Evolutionary conservation across 64 coral and sea anemone species (phyloP).

Genomic region (Porites lutea): DNA sequence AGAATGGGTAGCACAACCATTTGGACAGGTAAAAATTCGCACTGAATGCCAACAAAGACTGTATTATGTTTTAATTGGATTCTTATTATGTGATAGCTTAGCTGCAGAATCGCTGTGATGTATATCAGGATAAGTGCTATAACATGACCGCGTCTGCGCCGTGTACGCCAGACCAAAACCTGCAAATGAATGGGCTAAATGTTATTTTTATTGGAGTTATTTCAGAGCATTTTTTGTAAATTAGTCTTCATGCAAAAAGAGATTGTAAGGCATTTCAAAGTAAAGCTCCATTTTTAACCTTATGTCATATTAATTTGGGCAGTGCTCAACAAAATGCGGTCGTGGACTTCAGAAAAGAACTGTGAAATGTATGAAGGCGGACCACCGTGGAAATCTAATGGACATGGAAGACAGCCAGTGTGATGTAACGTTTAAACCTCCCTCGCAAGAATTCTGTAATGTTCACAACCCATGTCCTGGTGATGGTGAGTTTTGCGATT

Average conservation of each 20-base stretch:
- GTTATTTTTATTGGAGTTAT: too few relatives aligned
- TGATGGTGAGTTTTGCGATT: constrained; percentile 70
- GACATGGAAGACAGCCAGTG: constrained; percentile 82
- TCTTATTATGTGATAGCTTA: too few relatives aligned
- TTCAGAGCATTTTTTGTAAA: too few relatives aligned
- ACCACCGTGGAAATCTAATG: constrained; percentile 61
- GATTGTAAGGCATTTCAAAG: too few relatives aligned
- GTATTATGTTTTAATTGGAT: too few relatives aligned
- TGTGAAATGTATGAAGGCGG: constrained; percentile 89
- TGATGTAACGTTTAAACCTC: constrained; percentile 75
- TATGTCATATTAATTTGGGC: neutral
- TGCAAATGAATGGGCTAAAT: too few relatives aligned
- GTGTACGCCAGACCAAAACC: too few relatives aligned
- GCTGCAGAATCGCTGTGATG: too few relatives aligned
- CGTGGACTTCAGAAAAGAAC: constrained; percentile 86
- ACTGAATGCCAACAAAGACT: too few relatives aligned
- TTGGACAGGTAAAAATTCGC: constrained; percentile 71
- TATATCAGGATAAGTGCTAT: too few relatives aligned
- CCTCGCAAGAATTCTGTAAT: constrained; percentile 87
- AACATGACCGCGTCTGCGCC: too few relatives aligned
- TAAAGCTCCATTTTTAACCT: neutral
- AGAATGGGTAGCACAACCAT: constrained; percentile 99
- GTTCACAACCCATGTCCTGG: constrained; percentile 98
- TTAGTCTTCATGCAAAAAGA: too few relatives aligned
- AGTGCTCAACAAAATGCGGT: constrained; percentile 96